Evolutionary conservation across 2,888 invertebrate genomes (phyloP).

Genomic region (Gasteruption jaculator): DNA sequence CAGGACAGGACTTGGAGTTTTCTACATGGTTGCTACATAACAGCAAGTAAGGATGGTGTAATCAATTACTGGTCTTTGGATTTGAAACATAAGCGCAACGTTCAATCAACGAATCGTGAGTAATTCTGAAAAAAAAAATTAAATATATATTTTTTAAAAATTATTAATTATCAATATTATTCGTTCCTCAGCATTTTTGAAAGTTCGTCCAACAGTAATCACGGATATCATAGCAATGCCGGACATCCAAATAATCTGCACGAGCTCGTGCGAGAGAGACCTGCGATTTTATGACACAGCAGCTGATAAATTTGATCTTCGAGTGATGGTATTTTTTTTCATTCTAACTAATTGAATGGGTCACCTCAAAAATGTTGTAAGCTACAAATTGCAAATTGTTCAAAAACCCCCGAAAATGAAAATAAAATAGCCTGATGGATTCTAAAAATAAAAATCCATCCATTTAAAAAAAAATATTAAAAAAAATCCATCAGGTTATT

Average conservation of each 20-base stretch:
- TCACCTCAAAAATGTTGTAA: too few species aligned
- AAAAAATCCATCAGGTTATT: too few species aligned
- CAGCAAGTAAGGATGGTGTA: constrained; percentile 71
- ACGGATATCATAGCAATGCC: constrained; percentile 71
- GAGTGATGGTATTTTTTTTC: constrained; percentile 55
- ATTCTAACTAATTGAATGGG: background rate
- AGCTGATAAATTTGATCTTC: constrained; percentile 68
- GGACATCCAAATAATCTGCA: constrained; percentile 73
- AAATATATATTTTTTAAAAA: background rate
- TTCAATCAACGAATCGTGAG: constrained; percentile 63
- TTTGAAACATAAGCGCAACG: constrained; percentile 62
- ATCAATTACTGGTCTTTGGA: constrained; percentile 76
- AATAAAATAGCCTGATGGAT: too few species aligned
- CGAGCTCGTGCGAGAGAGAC: constrained; percentile 73
- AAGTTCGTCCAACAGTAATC: constrained; percentile 66
- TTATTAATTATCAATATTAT: constrained; percentile 2
- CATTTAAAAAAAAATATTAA: too few species aligned
- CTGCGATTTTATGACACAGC: constrained; percentile 77
- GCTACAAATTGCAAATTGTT: too few species aligned
- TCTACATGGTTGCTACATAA: constrained; percentile 67
- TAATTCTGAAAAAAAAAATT: constrained; percentile 25
- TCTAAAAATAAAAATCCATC: too few species aligned
- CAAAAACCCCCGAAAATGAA: too few species aligned
- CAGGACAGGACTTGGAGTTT: constrained; percentile 58
- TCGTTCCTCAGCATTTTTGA: constrained; percentile 56